Evolutionary conservation across 2,797 vertebrate species (phyloP), one percentile per base, ranked within the genome.

Genomic region (Hapalemur alaotrensis): DNA sequence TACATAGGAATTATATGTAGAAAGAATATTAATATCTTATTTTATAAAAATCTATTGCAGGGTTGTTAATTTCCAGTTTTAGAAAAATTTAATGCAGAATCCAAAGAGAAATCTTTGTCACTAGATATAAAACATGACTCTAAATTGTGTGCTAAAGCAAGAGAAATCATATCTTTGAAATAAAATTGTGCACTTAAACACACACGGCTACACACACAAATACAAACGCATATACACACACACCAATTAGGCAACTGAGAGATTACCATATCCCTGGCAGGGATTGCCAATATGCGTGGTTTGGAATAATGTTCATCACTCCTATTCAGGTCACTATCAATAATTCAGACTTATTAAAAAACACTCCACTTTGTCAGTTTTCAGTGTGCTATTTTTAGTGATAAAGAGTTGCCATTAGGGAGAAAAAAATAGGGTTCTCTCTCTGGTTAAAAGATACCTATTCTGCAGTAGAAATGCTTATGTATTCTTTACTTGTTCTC

Each of bases 321-420:
- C 32, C 41, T 67, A 57, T 88, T 95, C 72, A 88, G 95, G 95
- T 96, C 84, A 95, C 86, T 93, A 76, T 95, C 89, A 93, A 85
- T 94, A 96, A 95, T 93, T 96, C 95, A 96, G 50, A 57, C 76
- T 97, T 81, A 94, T 65, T 97, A 65, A 95, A 93, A 96, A 96
- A 67, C 80, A 83, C 43, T 90, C 48, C 65, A 81, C 46, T 94
- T 95, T 93, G 88, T 93, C 85, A 95, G 93, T 93, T 97, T 92
- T 78, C 91, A 57, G 54, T 35, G 14, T 3, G 4, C 96, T 97
- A 96, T 97, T 96, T 96, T 98, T 97, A 97, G 94, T 54, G 52
- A 92, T 94, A 89, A 96, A 97, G 59, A 87, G 70, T 89, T 96
- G 30, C 73, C 89, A 85, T 95, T 70, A 79, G 80, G 69, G 61